Conservation (phyloP, 1,140 invertebrate genomes). For the Asbolus verrucosus region DNA sequence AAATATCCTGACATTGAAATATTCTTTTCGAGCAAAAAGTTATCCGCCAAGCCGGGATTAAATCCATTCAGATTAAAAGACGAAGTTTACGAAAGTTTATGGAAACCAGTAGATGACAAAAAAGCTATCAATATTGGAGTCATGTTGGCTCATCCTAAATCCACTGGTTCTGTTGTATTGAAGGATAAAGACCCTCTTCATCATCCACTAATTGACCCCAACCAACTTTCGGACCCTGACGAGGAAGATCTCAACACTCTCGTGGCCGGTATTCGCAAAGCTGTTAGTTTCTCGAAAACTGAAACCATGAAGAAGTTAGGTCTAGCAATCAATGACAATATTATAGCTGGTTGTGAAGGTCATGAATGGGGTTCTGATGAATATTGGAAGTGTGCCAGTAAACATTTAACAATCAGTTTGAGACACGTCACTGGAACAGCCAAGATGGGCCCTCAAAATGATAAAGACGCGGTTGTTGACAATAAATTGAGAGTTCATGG, state of each 20-base stretch:
- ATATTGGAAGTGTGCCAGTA: constrained; percentile 66
- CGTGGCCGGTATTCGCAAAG: constrained; percentile 50
- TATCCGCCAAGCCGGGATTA: constrained; percentile 1
- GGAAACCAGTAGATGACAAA: constrained; percentile 24
- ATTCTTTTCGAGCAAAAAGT: constrained; percentile 41
- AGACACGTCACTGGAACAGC: constrained; percentile 78
- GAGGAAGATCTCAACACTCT: constrained; percentile 64
- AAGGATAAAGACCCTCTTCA: constrained; percentile 71
- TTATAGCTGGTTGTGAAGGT: constrained; percentile 52
- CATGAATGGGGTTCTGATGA: constrained; percentile 48
- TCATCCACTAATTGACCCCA: constrained; percentile 75
- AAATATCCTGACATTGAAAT: constrained; percentile 72
- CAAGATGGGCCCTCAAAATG: constrained; percentile 78
- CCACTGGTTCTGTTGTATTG: constrained; percentile 72
- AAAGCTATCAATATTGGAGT: constrained; percentile 65
- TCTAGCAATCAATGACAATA: constrained; percentile 43
- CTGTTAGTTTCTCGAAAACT: constrained; percentile 49
- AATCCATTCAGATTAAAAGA: constrained; percentile 36
- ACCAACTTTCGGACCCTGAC: constrained; percentile 70
- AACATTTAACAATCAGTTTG: constrained; percentile 70
- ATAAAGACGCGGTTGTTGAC: constrained; percentile 69
- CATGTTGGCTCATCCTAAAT: constrained; percentile 80
- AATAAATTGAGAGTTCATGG: constrained; percentile 63
- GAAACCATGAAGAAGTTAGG: constrained; percentile 51
- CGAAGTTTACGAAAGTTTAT: constrained; percentile 46